Evolutionary conservation across 2,797 vertebrate species (phyloP), one percentile per base, ranked within the genome.

Genomic region (Mormyrus proboscirostris): DNA sequence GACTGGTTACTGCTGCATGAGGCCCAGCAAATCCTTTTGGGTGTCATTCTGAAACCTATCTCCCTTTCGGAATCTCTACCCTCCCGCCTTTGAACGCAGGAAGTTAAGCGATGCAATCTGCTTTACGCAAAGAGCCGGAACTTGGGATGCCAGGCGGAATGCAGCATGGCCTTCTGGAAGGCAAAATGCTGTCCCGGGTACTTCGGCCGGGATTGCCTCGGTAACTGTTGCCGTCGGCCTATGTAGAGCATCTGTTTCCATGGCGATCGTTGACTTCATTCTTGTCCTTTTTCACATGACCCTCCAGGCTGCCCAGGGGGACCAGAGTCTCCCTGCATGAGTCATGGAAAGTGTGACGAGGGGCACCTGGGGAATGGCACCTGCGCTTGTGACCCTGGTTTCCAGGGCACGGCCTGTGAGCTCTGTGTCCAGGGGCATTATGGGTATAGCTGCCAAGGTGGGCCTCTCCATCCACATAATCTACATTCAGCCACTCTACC

Each of bases 231-330:
- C 86, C 14, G 86, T 33, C 16, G 14, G 55, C 53, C 7, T 57
- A 19, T 10, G 29, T 62, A 9, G 41, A n/a, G 57, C 55, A 19
- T 25, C 33, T 41, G 22, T 76, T 49, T 29, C 22, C 44, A 7
- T 51, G 62, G 19, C 29, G 49, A 19, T 25, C 10, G 16, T 57
- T 25, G 12, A n/a, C 10, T 19, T 84, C 53, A 29, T 57, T 50
- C 6, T 14, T 47, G 5, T 14, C 47, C 16, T 88, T 25, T 53
- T 88, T 5, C 65, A 59, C 44, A 33, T 55, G 50, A 22, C 10
- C 41, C 47, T 88, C 50, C 92, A 99, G 98, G 93, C 57, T 99
- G 98, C 92, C 98, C 98, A 0, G 98, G 98, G 0, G 97, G 97
- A 0, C 65, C 95, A 0, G 92, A 92, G 33, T 91, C 92, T 0